These are phyloP conservation scores for Sus cebifrons DNA, from an alignment of 2,797 vertebrate species.

Conservation along the genomic window DNA sequence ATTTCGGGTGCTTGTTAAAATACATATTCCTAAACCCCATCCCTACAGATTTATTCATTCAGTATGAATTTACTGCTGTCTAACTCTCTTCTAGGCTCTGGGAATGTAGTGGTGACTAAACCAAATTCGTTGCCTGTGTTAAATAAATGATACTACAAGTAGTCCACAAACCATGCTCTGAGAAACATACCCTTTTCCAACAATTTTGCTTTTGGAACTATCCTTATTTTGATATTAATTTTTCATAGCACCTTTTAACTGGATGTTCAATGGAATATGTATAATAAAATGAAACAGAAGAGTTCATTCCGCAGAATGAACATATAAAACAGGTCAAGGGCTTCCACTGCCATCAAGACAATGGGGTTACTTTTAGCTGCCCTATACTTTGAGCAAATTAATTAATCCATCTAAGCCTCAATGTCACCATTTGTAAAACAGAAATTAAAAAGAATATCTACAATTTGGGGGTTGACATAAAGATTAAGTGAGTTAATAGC, in stretches of 20 bases:
- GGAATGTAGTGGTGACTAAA: not conserved
- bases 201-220: not conserved
- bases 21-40: not conserved
- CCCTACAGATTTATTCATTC: not conserved
- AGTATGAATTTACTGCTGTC: not conserved
- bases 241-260: not conserved
- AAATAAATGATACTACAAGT: conserved; percentile 9
- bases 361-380: not conserved
- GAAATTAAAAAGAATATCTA: conserved; percentile 22
- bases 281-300: conserved; percentile 24
- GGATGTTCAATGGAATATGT: not conserved
- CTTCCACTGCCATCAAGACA: not conserved
- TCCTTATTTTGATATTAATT: conserved; percentile 39
- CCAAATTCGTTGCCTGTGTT: not conserved
- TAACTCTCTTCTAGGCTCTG: not conserved
- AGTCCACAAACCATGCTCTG: not conserved
- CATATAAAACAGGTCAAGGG: not conserved
- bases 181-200: conserved; percentile 10
- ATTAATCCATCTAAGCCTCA: not conserved
- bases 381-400: not conserved
- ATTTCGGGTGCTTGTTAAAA: conserved; percentile 33
- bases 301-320: not conserved
- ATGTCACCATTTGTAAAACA: not conserved
- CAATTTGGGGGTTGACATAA: not conserved
- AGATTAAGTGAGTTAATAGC: not conserved